Base-by-base conservation (phyloP, 2,113 vertebrate genomes). In the Strigops habroptila region DNA sequence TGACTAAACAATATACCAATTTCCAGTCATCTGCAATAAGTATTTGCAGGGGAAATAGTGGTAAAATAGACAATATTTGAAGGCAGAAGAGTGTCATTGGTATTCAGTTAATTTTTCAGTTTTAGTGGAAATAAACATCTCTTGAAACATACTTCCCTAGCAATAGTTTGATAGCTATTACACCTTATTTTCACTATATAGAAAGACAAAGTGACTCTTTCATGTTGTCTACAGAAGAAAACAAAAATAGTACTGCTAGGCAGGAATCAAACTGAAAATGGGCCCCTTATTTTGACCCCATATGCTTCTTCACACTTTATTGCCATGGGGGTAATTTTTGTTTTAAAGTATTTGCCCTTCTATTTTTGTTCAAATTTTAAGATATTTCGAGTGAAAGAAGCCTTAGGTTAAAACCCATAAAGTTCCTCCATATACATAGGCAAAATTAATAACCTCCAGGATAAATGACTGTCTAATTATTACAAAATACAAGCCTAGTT, bases 1-100 rank as follows among this genome's bases (percentile, higher is more conserved):
- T 85, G 81, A 94, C 97, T 86, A 95, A 95, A 86, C 35, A 83
- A 77, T 67, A 53, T 31, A 51, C 37, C 59, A 55, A 25, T 95
- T 88, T 43, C 49, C 63, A 88, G 70, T 79, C 77, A 70, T 90
- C 64, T 76, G 22, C 77, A 86, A 76, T 79, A 86, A 95, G 74
- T 63, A 70, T 46, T 94, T 63, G 88, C 57, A 60, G 28, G 27
- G 24, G 1, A 2, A 7, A 25, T 33, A 51, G 28, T 55, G 6
- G 24, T 59, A 75, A 93, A 95, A 88, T 91, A 52, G 78, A 65
- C 17, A 77, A 60, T 60, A 91, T 73, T 90, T 92, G 76, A 41
- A 85, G 67, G 71, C 39, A 10, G 86, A 94, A 86, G 70, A 55
- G 27, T 55, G 65, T 80, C 46, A 46, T 63, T 85, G 44, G 25